Evolutionary conservation across 2,797 vertebrate species (phyloP), one percentile per base, ranked within the genome.

Genomic region (Notoglanidium macrostoma): DNA sequence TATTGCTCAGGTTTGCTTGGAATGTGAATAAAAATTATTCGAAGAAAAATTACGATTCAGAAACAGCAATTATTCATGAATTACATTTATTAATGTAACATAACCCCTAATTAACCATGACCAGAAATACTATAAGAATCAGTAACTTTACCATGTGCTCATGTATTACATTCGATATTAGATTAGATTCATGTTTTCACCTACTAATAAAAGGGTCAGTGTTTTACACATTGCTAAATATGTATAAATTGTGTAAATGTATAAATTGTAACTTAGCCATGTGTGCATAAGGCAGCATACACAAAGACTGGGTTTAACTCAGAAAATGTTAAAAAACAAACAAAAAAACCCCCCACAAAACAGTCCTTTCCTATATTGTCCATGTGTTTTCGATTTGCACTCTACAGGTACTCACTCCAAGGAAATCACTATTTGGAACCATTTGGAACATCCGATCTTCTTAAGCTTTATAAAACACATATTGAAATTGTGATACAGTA

Each of bases 371-470:
- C 40, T 54, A 79, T 7, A 44, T 21, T 84, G 35, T 77, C 63
- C 86, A 87, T 87, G 80, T 84, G 81, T 84, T 84, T 79, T 74
- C 55, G 23, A 65, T 81, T 87, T 81, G 26, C 12, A 61, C 29
- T 49, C 23, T 40, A 65, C 61, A 84, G 82, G 73, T 84, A 68
- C 8, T 61, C 54, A 78, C 2, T 49, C 63, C 72, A 83, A 85
- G 76, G 74, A 77, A 84, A 79, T 87, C 29, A 46, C 55, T 72
- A 4, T 79, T 80, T 85, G 40, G 19, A 83, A 29, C n/a, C 17
- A 68, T n/a, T 51, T 68, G 35, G 57, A 70, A 87, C 57, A 87
- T 79, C n/a, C 35, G 63, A 46, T 81, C 35, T n/a, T 26, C 78
- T 63, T 70, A 83, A 23, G 63, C 54, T 54, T 85, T 49, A 65